Evolutionary conservation across 2,113 vertebrate species (phyloP), one percentile per base, ranked within the genome.

Genomic region (Pholis gunnellus): DNA sequence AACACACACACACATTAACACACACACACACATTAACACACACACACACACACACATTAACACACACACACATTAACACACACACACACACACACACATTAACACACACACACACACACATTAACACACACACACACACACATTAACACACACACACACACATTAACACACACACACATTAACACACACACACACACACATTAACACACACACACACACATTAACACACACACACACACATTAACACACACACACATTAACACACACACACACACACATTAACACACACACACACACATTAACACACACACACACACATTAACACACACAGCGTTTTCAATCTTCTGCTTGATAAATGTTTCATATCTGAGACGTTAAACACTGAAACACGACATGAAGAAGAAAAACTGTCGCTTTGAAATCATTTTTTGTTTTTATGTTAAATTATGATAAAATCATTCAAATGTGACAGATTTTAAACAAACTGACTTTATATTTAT

Each of bases 281-380:
- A n/a, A n/a, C n/a, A n/a, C 61, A 50, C 31, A 29, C n/a, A 38
- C 59, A 64, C 59, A 50, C 72, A 75, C 27, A 50, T 15, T 6
- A 27, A 50, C 40, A 70, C 46, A 63, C 10, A n/a, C 46, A 36
- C n/a, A 52, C 73, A 48, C 56, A 29, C 56, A n/a, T 46, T 34
- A 29, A 29, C 27, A 52, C 13, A 66, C 22, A 14, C 59, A 54
- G n/a, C 73, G 29, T 72, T 85, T 81, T 85, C 80, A 81, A 57
- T 78, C 79, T 82, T 84, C 29, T 11, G 1, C 65, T 17, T 22
- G 38, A 87, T 87, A 2, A 71, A 90, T 15, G 31, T 85, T 89
- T 87, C 46, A 87, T 80, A 60, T n/a, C 1, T 20, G 25, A 15
- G 59, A 38, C 74, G 65, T 87, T 80, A 87, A 85, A 85, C 57